Evolutionary conservation across 2,113 vertebrate genomes (phyloP).

Genomic region (Labrus mixtus): DNA sequence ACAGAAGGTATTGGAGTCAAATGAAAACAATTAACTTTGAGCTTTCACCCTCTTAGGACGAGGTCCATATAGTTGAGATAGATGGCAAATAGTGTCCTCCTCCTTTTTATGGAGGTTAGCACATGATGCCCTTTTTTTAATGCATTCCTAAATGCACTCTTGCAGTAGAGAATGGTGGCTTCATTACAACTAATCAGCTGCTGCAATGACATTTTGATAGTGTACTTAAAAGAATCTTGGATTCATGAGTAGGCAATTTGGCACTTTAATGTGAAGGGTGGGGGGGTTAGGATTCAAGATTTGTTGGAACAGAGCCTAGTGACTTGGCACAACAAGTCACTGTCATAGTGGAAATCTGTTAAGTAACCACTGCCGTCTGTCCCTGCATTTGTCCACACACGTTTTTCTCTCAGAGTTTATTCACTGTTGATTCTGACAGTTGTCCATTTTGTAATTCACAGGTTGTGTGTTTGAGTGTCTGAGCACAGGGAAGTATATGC

Average conservation of each 20-base stretch:
- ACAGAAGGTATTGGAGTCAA: conserved; percentile 34
- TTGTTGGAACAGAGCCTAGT: conserved; percentile 67
- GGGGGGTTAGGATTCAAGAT: conserved; percentile 53
- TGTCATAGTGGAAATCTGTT: conserved; percentile 53
- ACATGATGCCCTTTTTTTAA: conserved; percentile 45
- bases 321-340: conserved; percentile 55
- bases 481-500: conserved; percentile 30
- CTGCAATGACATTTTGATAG: conserved; percentile 70
- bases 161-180: conserved; percentile 47
- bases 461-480: conserved; percentile 34
- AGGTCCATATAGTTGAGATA: conserved; percentile 47
- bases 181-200: conserved; percentile 65
- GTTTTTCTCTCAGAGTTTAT: conserved; percentile 14
- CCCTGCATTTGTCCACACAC: conserved; percentile 12
- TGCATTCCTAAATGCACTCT: conserved; percentile 59
- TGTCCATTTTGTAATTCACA: conserved; percentile 54
- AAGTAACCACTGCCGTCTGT: conserved; percentile 63
- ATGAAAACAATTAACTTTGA: conserved; percentile 54
- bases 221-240: conserved; percentile 67
- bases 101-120: conserved; percentile 48
- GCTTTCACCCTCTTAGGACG: conserved; percentile 44
- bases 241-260: conserved; percentile 73
- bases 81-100: conserved; percentile 38
- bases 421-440: conserved; percentile 7
- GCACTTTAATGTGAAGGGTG: conserved; percentile 60